phyloP scores from a whole-genome alignment of 1,140 invertebrate species.

The Leptopilina boulardi region DNA sequence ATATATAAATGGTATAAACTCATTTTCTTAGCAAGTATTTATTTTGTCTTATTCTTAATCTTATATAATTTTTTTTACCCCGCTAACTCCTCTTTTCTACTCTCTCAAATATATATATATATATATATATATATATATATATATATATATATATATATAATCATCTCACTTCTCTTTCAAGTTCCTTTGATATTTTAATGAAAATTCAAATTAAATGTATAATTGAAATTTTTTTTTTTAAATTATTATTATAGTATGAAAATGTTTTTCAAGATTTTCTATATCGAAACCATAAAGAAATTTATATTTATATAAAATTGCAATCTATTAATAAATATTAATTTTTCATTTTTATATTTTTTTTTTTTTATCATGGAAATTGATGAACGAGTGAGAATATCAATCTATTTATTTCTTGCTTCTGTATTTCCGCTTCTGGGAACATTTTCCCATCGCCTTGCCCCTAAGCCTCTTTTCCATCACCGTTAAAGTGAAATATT shows the following conservation, averaged over 20 bases:
- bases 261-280: too few relatives aligned
- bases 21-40: not conserved
- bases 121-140: too few relatives aligned
- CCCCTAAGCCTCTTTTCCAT: slow-evolving; percentile 43
- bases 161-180: not conserved
- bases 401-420: not conserved
- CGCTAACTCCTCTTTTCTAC: not conserved
- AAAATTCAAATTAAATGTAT: too few relatives aligned
- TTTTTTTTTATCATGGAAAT: not conserved
- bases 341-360: not conserved
- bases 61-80: not conserved
- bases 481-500: slow-evolving; percentile 49
- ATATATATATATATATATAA: too few relatives aligned
- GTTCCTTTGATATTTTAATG: too few relatives aligned
- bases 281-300: not conserved
- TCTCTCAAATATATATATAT: too few relatives aligned
- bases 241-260: too few relatives aligned
- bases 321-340: too few relatives aligned
- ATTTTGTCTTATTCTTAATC: slow-evolving; percentile 16
- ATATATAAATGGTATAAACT: slow-evolving; percentile 6
- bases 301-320: not conserved
- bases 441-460: not conserved
- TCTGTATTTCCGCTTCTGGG: slow-evolving; percentile 34
- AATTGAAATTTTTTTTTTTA: too few relatives aligned
- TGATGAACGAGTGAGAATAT: not conserved